Evolutionary conservation across 2,113 vertebrate genomes (phyloP).

Genomic region (Ctenodactylus gundi): DNA sequence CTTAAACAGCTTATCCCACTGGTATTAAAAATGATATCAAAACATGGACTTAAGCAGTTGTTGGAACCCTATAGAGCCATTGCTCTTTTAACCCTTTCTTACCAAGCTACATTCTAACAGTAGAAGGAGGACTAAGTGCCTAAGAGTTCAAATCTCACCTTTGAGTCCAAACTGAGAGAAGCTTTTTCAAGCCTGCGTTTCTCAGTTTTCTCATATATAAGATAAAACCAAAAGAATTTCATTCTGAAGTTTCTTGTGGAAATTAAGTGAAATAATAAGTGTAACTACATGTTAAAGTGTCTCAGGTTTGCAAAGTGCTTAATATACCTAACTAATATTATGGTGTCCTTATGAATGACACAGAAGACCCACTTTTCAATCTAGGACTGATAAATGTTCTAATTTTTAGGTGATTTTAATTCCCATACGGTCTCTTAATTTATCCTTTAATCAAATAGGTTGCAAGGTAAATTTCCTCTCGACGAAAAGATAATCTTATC

Average conservation of each 20-base stretch:
- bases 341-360: slow-evolving; percentile 46
- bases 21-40: background rate
- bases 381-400: slow-evolving; percentile 1
- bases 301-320: background rate
- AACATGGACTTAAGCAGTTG: background rate
- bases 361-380: slow-evolving; percentile 59
- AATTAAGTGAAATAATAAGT: slow-evolving; percentile 45
- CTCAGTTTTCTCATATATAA: background rate
- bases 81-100: background rate
- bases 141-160: background rate
- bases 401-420: slow-evolving; percentile 46
- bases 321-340: slow-evolving; percentile 28
- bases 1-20: slow-evolving; percentile 48
- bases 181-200: background rate
- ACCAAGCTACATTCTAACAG: background rate
- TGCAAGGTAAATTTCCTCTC: slow-evolving; percentile 49
- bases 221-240: background rate
- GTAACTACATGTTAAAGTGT: slow-evolving; percentile 23
- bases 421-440: slow-evolving; percentile 20
- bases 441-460: slow-evolving; percentile 49
- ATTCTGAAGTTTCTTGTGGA: background rate
- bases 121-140: background rate
- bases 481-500: background rate
- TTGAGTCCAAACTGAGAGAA: background rate
- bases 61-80: too few species aligned